A percentile compares a stretch with the other conserved stretches of the same genome.
phyloP scores from a whole-genome alignment of 2,113 vertebrate species.

The Propithecus coquereli region DNA sequence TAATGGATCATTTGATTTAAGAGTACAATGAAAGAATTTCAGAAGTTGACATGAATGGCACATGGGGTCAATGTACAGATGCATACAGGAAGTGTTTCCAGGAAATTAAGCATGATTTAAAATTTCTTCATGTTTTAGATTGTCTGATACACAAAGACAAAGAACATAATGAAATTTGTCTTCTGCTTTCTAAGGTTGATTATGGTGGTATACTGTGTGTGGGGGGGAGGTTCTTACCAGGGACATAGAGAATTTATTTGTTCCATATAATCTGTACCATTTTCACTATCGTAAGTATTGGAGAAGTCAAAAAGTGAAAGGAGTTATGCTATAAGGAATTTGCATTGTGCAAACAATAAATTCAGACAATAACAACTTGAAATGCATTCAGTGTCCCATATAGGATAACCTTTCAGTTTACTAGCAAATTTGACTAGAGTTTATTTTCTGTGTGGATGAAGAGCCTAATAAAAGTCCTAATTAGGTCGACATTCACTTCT shows the following conservation, averaged over 20 bases:
- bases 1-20: neutral
- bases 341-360: neutral
- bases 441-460: constrained; percentile 37
- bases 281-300: neutral
- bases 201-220: neutral
- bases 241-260: neutral
- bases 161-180: neutral
- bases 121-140: neutral
- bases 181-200: neutral
- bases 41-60: neutral
- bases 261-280: neutral
- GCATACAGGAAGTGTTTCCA: neutral
- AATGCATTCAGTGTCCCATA: neutral
- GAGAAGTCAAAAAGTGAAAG: neutral
- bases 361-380: neutral
- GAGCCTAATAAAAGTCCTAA: constrained; percentile 46
- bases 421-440: neutral
- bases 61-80: neutral
- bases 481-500: constrained; percentile 52
- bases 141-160: neutral
- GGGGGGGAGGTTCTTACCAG: neutral
- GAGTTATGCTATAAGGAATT: neutral
- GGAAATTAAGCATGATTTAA: neutral
- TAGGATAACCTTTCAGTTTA: neutral
- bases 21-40: neutral